Conservation (phyloP, 1,140 invertebrate genomes). For the Elymnias hypermnestra region DNA sequence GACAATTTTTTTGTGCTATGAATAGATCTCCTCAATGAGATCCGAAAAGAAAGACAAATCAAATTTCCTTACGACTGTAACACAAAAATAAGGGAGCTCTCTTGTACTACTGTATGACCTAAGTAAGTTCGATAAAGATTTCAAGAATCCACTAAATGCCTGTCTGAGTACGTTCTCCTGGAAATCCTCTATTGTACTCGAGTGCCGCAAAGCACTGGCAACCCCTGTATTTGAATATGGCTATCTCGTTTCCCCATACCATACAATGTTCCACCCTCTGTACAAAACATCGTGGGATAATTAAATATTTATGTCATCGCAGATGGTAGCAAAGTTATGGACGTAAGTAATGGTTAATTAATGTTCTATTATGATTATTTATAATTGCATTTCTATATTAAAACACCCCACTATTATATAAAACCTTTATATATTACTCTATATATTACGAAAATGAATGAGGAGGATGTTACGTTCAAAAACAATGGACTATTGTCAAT, state of each 20-base stretch:
- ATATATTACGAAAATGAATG: conserved; percentile 14
- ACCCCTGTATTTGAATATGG: conserved; percentile 45
- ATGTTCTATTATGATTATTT: conserved; percentile 1
- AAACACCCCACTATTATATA: conserved; percentile 1
- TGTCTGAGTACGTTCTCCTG: conserved; percentile 46
- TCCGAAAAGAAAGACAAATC: no score
- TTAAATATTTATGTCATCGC: conserved; percentile 72
- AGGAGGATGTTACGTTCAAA: conserved; percentile 14
- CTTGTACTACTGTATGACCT: no score
- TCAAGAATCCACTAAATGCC: conserved; percentile 18
- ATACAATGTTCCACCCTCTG: conserved; percentile 41
- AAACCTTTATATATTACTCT: no score
- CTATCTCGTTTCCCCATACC: conserved; percentile 46
- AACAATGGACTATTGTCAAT: conserved; percentile 24
- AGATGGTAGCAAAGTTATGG: conserved; percentile 30
- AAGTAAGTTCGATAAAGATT: conserved; percentile 4
- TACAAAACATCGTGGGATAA: conserved; percentile 61
- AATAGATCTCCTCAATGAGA: no score
- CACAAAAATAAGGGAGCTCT: neutral
- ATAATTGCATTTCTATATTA: conserved; percentile 1
- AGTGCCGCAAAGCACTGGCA: conserved; percentile 44
- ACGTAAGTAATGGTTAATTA: conserved; percentile 30
- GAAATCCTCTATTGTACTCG: conserved; percentile 54
- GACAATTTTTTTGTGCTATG: no score
- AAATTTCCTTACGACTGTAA: no score